Evolutionary conservation across 2,113 vertebrate genomes (phyloP).

Genomic region (Tragulus kanchil): DNA sequence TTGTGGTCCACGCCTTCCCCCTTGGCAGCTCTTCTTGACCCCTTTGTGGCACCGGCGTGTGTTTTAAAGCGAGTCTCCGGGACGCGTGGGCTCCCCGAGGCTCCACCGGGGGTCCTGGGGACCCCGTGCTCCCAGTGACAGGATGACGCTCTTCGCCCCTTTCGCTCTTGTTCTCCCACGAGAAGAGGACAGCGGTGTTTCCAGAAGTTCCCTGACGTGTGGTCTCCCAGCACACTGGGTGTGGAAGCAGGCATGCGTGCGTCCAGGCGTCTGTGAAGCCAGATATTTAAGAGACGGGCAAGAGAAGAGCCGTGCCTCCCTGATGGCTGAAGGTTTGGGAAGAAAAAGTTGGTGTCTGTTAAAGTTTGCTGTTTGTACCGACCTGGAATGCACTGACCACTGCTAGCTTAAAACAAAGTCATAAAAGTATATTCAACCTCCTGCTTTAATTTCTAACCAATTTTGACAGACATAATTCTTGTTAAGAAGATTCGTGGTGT

Average conservation of each 20-base stretch:
- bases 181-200: neutral
- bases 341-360: accelerated
- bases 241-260: accelerated
- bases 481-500: neutral
- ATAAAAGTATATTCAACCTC: too few species aligned
- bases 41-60: accelerated
- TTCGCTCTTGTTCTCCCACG: accelerated
- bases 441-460: neutral
- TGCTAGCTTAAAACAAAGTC: neutral
- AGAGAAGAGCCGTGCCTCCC: accelerated
- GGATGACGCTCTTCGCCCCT: accelerated
- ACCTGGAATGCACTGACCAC: accelerated
- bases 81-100: neutral
- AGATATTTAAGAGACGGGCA: accelerated
- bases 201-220: accelerated
- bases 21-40: neutral
- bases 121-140: neutral
- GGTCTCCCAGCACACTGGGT: accelerated
- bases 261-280: accelerated
- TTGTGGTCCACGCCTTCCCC: neutral
- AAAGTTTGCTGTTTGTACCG: accelerated
- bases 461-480: accelerated
- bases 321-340: accelerated
- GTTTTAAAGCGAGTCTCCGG: accelerated
- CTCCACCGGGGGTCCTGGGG: neutral